phyloP scores from a whole-genome alignment of 2,888 invertebrate species.

The Epicampocera succincta region DNA sequence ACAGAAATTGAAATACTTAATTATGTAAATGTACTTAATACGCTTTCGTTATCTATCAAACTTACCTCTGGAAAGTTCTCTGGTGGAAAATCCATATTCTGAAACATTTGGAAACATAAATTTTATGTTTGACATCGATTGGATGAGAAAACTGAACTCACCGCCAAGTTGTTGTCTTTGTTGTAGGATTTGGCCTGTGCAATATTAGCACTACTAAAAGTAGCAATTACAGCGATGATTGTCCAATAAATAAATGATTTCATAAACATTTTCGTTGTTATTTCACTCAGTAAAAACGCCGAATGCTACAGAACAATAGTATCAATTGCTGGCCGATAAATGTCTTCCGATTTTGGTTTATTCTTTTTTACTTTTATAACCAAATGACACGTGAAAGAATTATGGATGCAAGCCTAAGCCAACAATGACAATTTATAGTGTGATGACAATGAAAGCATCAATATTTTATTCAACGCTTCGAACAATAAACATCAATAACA shows the following conservation, averaged over 20 bases:
- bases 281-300: constrained; percentile 1
- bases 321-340: constrained; percentile 18
- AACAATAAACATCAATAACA: constrained; percentile 19
- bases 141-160: constrained; percentile 7
- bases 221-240: constrained; percentile 48
- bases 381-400: constrained; percentile 52
- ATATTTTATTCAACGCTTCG: constrained; percentile 26
- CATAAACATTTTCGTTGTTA: constrained; percentile 37
- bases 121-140: neutral
- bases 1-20: neutral
- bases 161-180: constrained; percentile 10
- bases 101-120: neutral
- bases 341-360: constrained; percentile 15
- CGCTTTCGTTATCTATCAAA: neutral
- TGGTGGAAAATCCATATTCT: constrained; percentile 39
- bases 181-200: constrained; percentile 26
- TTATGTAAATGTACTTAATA: neutral
- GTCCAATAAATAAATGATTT: constrained; percentile 53
- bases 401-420: constrained; percentile 39
- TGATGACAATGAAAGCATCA: constrained; percentile 41
- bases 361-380: constrained; percentile 25
- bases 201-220: neutral
- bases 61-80: constrained; percentile 34
- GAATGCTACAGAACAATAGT: constrained; percentile 17
- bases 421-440: constrained; percentile 62